These are phyloP conservation scores for Drosophila subsilvestris DNA, from an alignment of 2,888 invertebrate species.

Conservation along the genomic window DNA sequence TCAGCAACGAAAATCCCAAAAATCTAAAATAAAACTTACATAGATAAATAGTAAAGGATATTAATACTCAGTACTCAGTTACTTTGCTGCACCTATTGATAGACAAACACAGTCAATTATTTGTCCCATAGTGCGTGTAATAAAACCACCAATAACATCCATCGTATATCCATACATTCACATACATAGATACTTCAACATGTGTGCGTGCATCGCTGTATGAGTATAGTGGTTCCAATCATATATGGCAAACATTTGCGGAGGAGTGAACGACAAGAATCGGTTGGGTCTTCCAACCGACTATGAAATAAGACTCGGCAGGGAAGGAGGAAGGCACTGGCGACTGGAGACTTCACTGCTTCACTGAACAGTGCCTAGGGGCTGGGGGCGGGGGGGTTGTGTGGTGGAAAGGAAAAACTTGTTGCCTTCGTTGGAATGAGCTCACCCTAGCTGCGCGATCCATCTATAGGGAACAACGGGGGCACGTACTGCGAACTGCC, in stretches of 20 bases:
- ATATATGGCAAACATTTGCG: slow-evolving; percentile 45
- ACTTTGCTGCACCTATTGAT: too few species aligned
- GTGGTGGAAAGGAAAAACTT: slow-evolving; percentile 37
- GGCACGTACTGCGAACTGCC: slow-evolving; percentile 29
- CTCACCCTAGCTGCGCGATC: slow-evolving; percentile 45
- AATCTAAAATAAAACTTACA: background rate
- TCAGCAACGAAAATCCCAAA: background rate
- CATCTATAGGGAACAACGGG: slow-evolving; percentile 43
- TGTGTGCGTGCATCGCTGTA: slow-evolving; percentile 3
- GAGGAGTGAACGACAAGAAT: slow-evolving; percentile 41
- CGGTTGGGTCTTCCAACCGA: slow-evolving; percentile 27
- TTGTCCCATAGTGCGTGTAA: slow-evolving; percentile 13
- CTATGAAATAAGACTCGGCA: slow-evolving; percentile 15
- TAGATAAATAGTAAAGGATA: too few species aligned
- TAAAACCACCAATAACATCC: slow-evolving; percentile 8
- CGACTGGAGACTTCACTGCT: background rate
- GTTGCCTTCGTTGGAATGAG: slow-evolving; percentile 62
- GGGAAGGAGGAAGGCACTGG: slow-evolving; percentile 3
- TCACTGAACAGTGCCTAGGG: slow-evolving; percentile 3
- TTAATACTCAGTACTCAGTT: too few species aligned
- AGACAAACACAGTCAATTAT: background rate
- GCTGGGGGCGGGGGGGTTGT: slow-evolving; percentile 1
- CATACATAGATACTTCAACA: slow-evolving; percentile 17
- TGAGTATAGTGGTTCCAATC: slow-evolving; percentile 22
- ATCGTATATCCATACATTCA: slow-evolving; percentile 4